phyloP scores from a whole-genome alignment of 2,888 invertebrate species.

The Periphyllus acericola region DNA sequence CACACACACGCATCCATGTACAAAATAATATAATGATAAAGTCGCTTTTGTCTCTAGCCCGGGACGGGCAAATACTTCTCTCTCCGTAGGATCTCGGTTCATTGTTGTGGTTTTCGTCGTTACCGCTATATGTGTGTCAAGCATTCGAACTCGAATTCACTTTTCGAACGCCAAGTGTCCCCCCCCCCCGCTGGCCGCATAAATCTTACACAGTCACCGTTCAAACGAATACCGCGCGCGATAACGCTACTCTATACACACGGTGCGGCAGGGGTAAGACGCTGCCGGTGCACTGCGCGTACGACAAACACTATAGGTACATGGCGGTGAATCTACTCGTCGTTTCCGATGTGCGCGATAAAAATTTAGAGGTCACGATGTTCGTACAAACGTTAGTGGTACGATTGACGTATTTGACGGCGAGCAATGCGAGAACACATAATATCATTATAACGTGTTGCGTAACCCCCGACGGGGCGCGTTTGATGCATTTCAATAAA shows the following conservation, averaged over 20 bases:
- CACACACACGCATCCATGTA: background rate
- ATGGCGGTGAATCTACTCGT: background rate
- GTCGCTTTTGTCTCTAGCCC: slow-evolving; percentile 49
- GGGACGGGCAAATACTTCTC: slow-evolving; percentile 21
- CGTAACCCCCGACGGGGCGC: background rate
- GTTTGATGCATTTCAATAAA: background rate
- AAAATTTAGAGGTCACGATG: slow-evolving; percentile 9
- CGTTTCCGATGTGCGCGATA: background rate
- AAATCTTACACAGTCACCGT: slow-evolving; percentile 47
- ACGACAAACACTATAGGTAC: too few relatives aligned
- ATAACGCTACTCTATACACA: background rate
- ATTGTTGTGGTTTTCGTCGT: slow-evolving; percentile 53
- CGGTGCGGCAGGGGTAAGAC: too few relatives aligned
- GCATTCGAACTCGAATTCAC: slow-evolving; percentile 43
- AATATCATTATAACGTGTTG: background rate
- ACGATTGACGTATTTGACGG: too few relatives aligned
- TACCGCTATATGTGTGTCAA: slow-evolving; percentile 47
- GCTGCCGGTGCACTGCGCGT: too few relatives aligned
- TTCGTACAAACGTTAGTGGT: background rate
- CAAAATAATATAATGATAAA: slow-evolving; percentile 23
- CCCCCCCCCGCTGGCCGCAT: slow-evolving; percentile 49
- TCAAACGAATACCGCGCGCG: background rate
- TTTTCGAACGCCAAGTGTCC: slow-evolving; percentile 35
- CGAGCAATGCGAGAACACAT: too few relatives aligned
- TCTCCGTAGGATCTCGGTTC: slow-evolving; percentile 32